phyloP scores from a whole-genome alignment of 2,888 invertebrate species.

The Asteroscopus sphinx region DNA sequence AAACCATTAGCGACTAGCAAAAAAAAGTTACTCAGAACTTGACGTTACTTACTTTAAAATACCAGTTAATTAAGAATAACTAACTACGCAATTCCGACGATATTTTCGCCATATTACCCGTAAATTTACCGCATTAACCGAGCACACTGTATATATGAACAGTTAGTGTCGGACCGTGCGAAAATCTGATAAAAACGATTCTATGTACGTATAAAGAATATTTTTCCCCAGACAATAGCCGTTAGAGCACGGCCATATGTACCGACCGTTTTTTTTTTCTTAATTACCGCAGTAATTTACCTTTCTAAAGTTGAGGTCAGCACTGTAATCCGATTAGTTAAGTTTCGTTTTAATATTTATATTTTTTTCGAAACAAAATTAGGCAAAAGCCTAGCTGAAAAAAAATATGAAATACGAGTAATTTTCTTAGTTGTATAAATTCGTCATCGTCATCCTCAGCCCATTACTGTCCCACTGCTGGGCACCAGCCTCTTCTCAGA shows the following conservation, averaged over 20 bases:
- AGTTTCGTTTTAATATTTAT: constrained; percentile 55
- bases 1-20: constrained; percentile 13
- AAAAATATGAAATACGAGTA: no score
- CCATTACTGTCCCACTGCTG: no score
- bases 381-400: constrained; percentile 42
- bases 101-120: constrained; percentile 55
- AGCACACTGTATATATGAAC: constrained; percentile 78
- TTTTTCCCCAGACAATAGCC: constrained; percentile 81
- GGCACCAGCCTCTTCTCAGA: no score
- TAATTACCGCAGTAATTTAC: constrained; percentile 76
- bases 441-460: no score
- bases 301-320: constrained; percentile 79
- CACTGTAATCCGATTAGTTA: constrained; percentile 68
- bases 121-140: constrained; percentile 48
- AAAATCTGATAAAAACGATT: constrained; percentile 85
- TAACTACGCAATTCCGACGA: constrained; percentile 40
- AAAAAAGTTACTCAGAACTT: not conserved
- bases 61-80: constrained; percentile 51
- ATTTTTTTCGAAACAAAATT: constrained; percentile 44
- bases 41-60: constrained; percentile 44
- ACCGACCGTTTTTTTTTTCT: constrained; percentile 73
- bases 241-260: constrained; percentile 73
- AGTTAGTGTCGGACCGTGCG: constrained; percentile 82
- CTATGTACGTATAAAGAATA: constrained; percentile 86
- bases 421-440: no score